Evolutionary conservation across 2,888 invertebrate genomes (phyloP), one percentile per base, ranked within the genome.

Genomic region (Julus scandinavius): DNA sequence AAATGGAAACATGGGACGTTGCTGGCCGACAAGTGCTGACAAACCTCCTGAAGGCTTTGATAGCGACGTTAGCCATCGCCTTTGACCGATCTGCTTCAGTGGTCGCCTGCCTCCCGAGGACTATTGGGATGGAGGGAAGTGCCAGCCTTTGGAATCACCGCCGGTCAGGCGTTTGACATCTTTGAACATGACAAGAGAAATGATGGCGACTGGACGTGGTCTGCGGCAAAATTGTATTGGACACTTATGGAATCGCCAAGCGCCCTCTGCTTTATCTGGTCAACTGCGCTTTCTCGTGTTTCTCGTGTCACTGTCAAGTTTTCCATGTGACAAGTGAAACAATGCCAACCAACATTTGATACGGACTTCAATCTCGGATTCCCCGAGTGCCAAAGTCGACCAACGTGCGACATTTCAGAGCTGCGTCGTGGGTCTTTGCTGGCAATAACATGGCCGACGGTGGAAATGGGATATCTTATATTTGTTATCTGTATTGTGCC

Each of bases 271-370:
- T 80, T 80, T 80, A 80, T 80, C 80, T 38, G 20, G 80, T 80
- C 80, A 80, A 80, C 80, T 38, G 80, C 80, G 13, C 80, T 80
- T 80, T 80, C 80, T 80, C 80, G 29, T 80, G 80, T 80, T 63
- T 63, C 63, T 63, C 63, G n/a, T n/a, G 63, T 17, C 80, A 0
- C 38, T 80, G 80, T 38, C 80, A 80, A 38, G 80, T 80, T 72
- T 72, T 80, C 5, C 54, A 17, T 17, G 9, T 54, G 54, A 54
- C 54, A 54, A 72, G 72, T 80, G 29, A 20, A 63, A 63, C 20
- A 20, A 20, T 38, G 38, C 29, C 38, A 11, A 80, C 80, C 80
- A 80, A 80, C 80, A 80, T 80, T 80, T 38, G 80, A 80, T 80
- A 80, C 54, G 3, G 45, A 7, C 45, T 45, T 45, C 45, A 45